A percentile compares a stretch with the other conserved stretches of the same genome.
phyloP scores from a whole-genome alignment of 2,113 vertebrate genomes.

The Puntigrus tetrazona region DNA sequence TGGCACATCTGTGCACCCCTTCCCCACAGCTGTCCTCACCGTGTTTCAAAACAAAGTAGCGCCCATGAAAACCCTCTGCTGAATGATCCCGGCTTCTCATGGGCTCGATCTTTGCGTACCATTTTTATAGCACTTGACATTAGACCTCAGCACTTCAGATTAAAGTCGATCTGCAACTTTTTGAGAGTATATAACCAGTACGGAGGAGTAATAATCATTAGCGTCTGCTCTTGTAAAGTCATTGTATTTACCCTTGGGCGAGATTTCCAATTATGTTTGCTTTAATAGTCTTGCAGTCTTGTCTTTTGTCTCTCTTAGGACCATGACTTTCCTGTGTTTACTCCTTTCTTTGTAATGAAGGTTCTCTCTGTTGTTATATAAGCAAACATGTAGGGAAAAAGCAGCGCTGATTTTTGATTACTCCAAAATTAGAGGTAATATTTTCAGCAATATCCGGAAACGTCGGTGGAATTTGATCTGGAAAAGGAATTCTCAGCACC shows the following conservation, averaged over 20 bases:
- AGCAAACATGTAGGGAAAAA: neutral
- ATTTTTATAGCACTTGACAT: neutral
- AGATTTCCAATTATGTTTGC: constrained; percentile 26
- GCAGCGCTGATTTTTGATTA: constrained; percentile 3
- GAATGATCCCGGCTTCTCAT: neutral
- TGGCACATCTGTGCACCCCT: neutral
- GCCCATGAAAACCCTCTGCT: neutral
- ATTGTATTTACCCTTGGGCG: constrained; percentile 28
- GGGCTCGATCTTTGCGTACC: neutral
- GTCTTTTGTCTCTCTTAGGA: constrained; percentile 6
- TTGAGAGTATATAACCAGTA: neutral
- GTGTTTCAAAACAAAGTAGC: neutral
- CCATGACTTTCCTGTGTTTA: constrained; percentile 27
- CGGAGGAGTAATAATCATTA: constrained; percentile 23
- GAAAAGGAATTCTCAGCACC: neutral
- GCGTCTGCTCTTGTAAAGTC: constrained; percentile 1
- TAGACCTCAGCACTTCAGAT: neutral
- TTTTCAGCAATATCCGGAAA: constrained; percentile 2
- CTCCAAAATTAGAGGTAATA: constrained; percentile 6
- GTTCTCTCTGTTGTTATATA: neutral
- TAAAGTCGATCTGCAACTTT: neutral
- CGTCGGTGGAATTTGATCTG: neutral
- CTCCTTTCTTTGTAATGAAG: constrained; percentile 11
- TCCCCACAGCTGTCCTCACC: neutral
- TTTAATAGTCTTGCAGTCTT: constrained; percentile 30